A percentile compares a stretch with the other conserved stretches of the same genome.
Conservation (phyloP, 2,888 invertebrate genomes). For the Malachius bipustulatus region DNA sequence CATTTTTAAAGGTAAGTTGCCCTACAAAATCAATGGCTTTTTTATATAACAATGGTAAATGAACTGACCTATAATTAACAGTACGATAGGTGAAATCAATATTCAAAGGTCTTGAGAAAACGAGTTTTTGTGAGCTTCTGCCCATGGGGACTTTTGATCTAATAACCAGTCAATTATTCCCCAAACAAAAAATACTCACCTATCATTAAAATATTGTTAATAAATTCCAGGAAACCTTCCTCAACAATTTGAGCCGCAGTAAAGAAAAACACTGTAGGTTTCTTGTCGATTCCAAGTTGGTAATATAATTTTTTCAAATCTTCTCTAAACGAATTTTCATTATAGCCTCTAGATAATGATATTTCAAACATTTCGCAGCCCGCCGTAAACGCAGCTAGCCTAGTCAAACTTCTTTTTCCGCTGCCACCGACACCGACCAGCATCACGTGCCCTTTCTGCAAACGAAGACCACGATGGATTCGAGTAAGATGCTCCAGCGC, state of each 20-base stretch:
- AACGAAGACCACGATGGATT: slow-evolving; percentile 71
- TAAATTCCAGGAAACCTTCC: slow-evolving; percentile 76
- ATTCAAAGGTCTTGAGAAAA: too few species aligned
- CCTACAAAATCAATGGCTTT: too few species aligned
- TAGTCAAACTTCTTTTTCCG: slow-evolving; percentile 74
- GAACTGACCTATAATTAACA: too few species aligned
- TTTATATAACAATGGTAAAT: too few species aligned
- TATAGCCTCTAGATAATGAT: slow-evolving; percentile 72
- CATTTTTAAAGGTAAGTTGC: too few species aligned
- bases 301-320: slow-evolving; percentile 73
- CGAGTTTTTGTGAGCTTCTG: too few species aligned
- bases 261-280: slow-evolving; percentile 71
- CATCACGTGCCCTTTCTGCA: slow-evolving; percentile 73
- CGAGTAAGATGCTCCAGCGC: slow-evolving; percentile 84
- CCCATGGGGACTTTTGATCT: too few species aligned
- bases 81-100: too few species aligned
- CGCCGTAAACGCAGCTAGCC: slow-evolving; percentile 73
- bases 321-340: slow-evolving; percentile 70
- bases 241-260: slow-evolving; percentile 71
- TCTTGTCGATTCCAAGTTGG: slow-evolving; percentile 65
- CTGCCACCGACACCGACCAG: slow-evolving; percentile 83
- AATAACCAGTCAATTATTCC: too few species aligned
- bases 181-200: slow-evolving; percentile 37
- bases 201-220: slow-evolving; percentile 84
- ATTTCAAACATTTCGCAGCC: slow-evolving; percentile 75